A percentile compares a stretch with the other conserved stretches of the same genome.
Evolutionary conservation across 1,140 invertebrate genomes (phyloP).

Genomic region (Myzus persicae): DNA sequence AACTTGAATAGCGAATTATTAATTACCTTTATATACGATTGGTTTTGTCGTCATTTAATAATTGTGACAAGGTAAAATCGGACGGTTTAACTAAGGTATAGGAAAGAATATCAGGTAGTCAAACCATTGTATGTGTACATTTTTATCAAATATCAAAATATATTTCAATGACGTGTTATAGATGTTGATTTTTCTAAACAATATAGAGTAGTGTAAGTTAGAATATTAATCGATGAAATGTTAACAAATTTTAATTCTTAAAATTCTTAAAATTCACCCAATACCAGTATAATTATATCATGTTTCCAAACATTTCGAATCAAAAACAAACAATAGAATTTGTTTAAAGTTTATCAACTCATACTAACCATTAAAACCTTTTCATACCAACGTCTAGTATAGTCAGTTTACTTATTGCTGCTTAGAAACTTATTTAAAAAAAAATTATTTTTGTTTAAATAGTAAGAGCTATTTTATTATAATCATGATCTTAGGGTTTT

Average conservation of each 20-base stretch:
- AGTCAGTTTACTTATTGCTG: too few relatives aligned
- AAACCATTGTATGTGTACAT: too few relatives aligned
- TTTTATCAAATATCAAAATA: too few relatives aligned
- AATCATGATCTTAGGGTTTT: background rate
- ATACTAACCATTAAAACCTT: background rate
- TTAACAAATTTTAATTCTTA: background rate
- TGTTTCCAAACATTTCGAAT: background rate
- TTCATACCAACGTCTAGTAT: too few relatives aligned
- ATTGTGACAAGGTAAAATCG: background rate
- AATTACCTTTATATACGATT: background rate
- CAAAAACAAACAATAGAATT: background rate
- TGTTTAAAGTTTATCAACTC: background rate
- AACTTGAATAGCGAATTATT: background rate
- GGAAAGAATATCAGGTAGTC: too few relatives aligned
- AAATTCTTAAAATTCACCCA: background rate
- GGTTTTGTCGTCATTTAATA: background rate
- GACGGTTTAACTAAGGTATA: background rate
- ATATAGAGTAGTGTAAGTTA: too few relatives aligned
- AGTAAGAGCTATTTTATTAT: background rate
- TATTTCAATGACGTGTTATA: background rate
- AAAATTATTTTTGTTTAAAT: background rate
- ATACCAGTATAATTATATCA: background rate
- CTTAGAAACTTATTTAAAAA: background rate
- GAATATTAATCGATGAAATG: background rate
- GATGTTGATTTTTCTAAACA: background rate